Base-by-base conservation (phyloP, 2,797 vertebrate genomes). In the Gymnocypris eckloni region DNA sequence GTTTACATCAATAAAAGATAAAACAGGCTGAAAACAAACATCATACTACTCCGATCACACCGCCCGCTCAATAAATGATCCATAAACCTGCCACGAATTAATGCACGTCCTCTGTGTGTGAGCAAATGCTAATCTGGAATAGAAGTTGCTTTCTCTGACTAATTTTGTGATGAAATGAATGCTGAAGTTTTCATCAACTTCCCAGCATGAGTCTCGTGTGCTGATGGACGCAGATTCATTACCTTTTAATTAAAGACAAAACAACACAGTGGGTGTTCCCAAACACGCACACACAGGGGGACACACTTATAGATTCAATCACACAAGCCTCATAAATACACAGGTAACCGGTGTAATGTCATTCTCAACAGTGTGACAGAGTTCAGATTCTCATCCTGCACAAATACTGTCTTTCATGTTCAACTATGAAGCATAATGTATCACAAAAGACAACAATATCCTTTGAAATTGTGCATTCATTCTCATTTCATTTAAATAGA, bases 101-200 rank as follows among this genome's bases (percentile, higher is more conserved):
- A 61, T 72, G 37, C 56, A 79, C 22, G n/a, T 64, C 39, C 37
- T 41, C 6, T 64, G n/a, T 66, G 6, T 16, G 48, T 11, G n/a
- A 33, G 43, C 3, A 9, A 80, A 37, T 67, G 79, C 54, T 20
- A 20, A 56, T 77, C 12, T 59, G 20, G 37, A 61, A 61, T 79
- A 39, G 22, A 79, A n/a, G 61, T 22, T n/a, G 87, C 70, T 87
- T 83, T 90, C 66, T 86, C 78, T 84, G 39, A n/a, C 64, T 59
- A 76, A 79, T 70, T 72, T 48, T 77, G 70, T 15, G 39, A 89
- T 78, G 59, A 85, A 37, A 87, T 86, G 69, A 86, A 66, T 4
- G 7, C 83, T 64, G 52, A 89, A 75, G 84, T 88, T 91, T 88
- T 89, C 86, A 87, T 86, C 87, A 89, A 72, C 82, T 78, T 87